Percentiles rank a stretch among this genome's conserved stretches.
phyloP scores from a whole-genome alignment of 2,797 vertebrate species.

The Hafferia zeledoni region DNA sequence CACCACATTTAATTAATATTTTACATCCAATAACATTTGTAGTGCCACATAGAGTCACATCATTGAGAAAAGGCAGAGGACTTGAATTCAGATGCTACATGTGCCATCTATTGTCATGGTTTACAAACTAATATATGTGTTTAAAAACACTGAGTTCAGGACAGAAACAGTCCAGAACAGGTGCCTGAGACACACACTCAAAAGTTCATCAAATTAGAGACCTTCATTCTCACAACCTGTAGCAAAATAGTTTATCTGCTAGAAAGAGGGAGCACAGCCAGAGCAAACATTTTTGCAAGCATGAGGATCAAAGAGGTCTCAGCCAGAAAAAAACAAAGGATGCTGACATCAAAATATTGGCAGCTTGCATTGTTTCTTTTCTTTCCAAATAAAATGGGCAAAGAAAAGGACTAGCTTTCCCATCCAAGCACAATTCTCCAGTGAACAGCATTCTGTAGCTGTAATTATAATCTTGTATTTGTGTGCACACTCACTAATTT shows the following conservation, averaged over 20 bases:
- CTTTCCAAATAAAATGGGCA: constrained; percentile 64
- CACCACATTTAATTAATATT: neutral
- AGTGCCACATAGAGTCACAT: neutral
- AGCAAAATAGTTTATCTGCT: constrained; percentile 12
- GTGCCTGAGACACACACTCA: neutral
- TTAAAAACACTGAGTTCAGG: neutral
- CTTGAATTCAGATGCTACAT: neutral
- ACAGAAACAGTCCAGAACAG: neutral
- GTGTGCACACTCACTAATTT: constrained; percentile 58
- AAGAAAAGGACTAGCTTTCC: constrained; percentile 29
- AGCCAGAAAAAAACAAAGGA: constrained; percentile 60
- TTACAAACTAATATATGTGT: neutral
- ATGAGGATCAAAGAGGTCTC: constrained; percentile 41
- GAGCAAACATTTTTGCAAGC: constrained; percentile 48
- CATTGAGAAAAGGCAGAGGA: neutral
- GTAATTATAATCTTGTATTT: constrained; percentile 65
- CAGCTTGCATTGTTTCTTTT: constrained; percentile 46
- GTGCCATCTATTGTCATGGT: neutral
- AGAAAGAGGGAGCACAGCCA: neutral
- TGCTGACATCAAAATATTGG: constrained; percentile 68
- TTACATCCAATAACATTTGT: neutral
- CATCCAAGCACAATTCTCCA: constrained; percentile 52
- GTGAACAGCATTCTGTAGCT: constrained; percentile 56
- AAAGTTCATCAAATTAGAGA: constrained; percentile 11
- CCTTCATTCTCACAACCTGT: constrained; percentile 2